Conservation (phyloP, 2,113 vertebrate genomes). For the Tachuris rubrigastra region DNA sequence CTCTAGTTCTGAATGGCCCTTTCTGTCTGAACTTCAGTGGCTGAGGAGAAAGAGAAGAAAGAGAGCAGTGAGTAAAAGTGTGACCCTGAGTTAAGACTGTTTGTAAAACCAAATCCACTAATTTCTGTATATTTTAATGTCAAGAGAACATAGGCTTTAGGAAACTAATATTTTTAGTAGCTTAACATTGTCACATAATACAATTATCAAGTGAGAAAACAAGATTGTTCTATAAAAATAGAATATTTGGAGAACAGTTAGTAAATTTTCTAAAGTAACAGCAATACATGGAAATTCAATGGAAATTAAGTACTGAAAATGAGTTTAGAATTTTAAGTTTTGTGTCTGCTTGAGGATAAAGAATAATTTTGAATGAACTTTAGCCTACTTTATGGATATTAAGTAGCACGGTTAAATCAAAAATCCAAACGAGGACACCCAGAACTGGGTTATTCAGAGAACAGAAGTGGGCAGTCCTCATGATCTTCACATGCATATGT, state of each 20-base stretch:
- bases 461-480: not conserved
- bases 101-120: not conserved
- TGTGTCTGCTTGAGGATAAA: not conserved
- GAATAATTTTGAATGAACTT: not conserved
- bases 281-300: not conserved
- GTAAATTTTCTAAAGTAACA: not conserved
- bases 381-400: not conserved
- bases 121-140: not conserved
- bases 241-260: not conserved
- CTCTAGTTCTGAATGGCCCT: conserved; percentile 78
- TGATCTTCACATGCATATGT: not conserved
- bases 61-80: conserved; percentile 84
- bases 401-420: not conserved
- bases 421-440: not conserved
- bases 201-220: not conserved
- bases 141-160: not conserved
- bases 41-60: conserved; percentile 86
- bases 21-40: conserved; percentile 85
- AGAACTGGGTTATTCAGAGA: not conserved
- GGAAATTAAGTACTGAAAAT: not conserved
- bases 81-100: not conserved
- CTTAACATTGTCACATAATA: not conserved
- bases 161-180: not conserved
- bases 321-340: not conserved
- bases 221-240: not conserved